Evolutionary conservation across 2,888 invertebrate species (phyloP).

Genomic region (Sympetrum striolatum): DNA sequence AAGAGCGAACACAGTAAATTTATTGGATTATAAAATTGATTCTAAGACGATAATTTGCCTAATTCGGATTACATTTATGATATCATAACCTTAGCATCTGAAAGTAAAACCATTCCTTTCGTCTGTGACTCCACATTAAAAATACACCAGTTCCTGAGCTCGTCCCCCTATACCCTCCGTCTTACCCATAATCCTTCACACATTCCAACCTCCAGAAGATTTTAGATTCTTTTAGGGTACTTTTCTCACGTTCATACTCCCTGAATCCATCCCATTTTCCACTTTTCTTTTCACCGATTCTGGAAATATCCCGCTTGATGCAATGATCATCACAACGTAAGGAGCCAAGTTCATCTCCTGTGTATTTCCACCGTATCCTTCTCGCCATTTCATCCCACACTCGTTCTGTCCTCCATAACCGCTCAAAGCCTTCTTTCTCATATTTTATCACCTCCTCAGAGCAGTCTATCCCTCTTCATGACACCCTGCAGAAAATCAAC

Average conservation of each 20-base stretch:
- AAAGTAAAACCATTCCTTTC: no score
- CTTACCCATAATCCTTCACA: background rate
- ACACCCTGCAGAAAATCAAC: background rate
- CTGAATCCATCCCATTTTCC: background rate
- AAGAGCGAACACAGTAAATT: no score
- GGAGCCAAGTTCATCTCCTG: background rate
- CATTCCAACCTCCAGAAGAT: background rate
- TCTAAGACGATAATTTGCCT: no score
- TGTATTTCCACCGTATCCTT: background rate
- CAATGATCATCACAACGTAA: background rate
- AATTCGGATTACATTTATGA: no score
- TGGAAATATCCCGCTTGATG: background rate
- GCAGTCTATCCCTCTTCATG: background rate
- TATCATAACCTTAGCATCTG: no score
- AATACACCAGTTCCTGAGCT: background rate
- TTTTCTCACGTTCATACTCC: background rate
- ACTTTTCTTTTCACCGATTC: no score
- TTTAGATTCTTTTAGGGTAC: background rate
- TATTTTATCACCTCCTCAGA: background rate
- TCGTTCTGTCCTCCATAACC: background rate
- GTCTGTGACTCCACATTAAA: background rate
- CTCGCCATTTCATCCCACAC: background rate
- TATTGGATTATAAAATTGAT: no score
- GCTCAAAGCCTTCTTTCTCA: background rate
- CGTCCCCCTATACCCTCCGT: background rate